phyloP scores from a whole-genome alignment of 2,113 vertebrate genomes.

The Myotis yumanensis region DNA sequence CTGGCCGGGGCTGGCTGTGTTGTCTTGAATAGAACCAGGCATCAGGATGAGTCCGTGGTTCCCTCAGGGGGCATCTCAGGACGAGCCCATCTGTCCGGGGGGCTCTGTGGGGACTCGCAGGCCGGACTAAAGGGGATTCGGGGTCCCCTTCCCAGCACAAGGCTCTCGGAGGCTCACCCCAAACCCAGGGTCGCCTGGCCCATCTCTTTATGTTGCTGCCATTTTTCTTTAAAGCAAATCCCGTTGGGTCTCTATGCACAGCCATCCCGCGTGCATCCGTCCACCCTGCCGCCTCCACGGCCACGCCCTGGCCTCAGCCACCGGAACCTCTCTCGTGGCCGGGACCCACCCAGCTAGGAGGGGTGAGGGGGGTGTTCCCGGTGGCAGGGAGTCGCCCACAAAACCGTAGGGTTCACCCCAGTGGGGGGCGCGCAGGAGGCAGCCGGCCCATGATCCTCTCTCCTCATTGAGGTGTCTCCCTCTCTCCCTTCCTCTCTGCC shows the following conservation, averaged over 20 bases:
- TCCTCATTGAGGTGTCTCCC: too few species aligned
- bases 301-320: background rate
- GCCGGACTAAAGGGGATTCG: background rate
- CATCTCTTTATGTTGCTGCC: background rate
- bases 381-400: background rate
- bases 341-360: too few species aligned
- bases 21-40: background rate
- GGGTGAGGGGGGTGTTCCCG: too few species aligned
- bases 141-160: background rate
- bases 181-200: background rate
- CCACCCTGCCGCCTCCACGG: rapidly evolving
- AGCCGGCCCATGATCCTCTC: too few species aligned
- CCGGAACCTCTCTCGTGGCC: background rate
- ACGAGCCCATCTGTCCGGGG: background rate
- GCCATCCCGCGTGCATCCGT: rapidly evolving
- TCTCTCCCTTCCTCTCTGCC: too few species aligned
- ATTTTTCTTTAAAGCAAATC: background rate
- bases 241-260: background rate
- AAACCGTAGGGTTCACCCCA: background rate
- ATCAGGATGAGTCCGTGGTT: background rate
- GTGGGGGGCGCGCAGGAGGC: too few species aligned
- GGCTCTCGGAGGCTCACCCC: background rate
- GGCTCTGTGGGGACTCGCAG: background rate
- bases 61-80: background rate
- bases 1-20: background rate